phyloP scores from a whole-genome alignment of 2,113 vertebrate species.

The Anguilla rostrata region DNA sequence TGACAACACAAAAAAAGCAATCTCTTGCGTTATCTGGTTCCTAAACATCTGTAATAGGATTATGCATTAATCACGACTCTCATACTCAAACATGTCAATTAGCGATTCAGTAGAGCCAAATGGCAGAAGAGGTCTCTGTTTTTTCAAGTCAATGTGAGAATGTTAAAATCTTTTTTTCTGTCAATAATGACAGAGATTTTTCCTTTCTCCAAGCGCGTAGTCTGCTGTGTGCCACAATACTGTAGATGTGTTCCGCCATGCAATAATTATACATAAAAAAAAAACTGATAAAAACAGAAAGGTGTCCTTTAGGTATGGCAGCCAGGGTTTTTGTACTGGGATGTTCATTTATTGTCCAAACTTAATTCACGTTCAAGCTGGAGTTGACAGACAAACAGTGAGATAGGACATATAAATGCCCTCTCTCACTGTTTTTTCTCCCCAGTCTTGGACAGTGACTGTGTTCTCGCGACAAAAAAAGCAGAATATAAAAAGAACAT shows the following conservation, averaged over 20 bases:
- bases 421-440: not conserved
- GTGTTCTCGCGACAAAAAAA: not conserved
- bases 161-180: no score
- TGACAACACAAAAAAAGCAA: not conserved
- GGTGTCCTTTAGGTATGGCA: not conserved
- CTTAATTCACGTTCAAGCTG: not conserved
- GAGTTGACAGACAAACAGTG: no score
- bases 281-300: not conserved
- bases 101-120: no score
- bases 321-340: not conserved
- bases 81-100: not conserved
- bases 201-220: no score
- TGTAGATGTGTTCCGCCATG: not conserved
- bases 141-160: no score
- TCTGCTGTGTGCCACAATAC: not conserved
- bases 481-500: not conserved
- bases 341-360: not conserved
- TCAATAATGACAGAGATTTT: no score
- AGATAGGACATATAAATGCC: no score
- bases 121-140: no score
- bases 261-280: not conserved
- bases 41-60: not conserved
- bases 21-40: not conserved
- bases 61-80: no score
- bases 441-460: not conserved